Evolutionary conservation across 2,113 vertebrate species (phyloP).

Genomic region (Bothrops jararaca): DNA sequence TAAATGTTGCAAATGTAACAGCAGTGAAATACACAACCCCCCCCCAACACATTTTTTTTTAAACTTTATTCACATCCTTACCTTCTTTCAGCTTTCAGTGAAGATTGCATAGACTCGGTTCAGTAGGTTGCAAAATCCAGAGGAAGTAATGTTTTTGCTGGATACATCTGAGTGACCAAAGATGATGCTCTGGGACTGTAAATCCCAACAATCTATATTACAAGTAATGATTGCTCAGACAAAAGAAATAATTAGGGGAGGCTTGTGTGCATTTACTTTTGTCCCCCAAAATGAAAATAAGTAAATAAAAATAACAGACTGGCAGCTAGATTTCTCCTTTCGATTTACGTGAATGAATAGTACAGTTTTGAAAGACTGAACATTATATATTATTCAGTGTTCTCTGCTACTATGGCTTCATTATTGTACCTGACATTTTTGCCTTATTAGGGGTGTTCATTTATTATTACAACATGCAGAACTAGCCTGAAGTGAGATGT

Average conservation of each 20-base stretch:
- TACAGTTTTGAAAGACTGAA: background rate
- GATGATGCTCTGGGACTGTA: background rate
- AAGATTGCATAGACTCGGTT: background rate
- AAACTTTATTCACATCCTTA: background rate
- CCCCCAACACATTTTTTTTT: background rate
- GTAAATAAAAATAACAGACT: background rate
- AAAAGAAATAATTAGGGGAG: background rate
- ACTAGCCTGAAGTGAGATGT: background rate
- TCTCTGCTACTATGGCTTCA: background rate
- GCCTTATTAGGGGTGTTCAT: background rate
- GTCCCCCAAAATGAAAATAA: background rate
- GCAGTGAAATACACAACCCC: conserved; percentile 1
- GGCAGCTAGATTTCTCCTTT: background rate
- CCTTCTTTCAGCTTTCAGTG: background rate
- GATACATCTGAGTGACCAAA: background rate
- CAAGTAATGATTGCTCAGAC: background rate
- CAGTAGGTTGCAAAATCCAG: background rate
- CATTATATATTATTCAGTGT: background rate
- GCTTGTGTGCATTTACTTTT: background rate
- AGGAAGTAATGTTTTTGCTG: background rate
- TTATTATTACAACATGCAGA: background rate
- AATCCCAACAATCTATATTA: background rate
- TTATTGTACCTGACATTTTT: background rate
- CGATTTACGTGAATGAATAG: background rate
- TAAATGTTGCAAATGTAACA: conserved; percentile 19